These are phyloP conservation scores for Macropus fuliginosus DNA, from an alignment of 2,797 vertebrate species.

Conservation along the genomic window DNA sequence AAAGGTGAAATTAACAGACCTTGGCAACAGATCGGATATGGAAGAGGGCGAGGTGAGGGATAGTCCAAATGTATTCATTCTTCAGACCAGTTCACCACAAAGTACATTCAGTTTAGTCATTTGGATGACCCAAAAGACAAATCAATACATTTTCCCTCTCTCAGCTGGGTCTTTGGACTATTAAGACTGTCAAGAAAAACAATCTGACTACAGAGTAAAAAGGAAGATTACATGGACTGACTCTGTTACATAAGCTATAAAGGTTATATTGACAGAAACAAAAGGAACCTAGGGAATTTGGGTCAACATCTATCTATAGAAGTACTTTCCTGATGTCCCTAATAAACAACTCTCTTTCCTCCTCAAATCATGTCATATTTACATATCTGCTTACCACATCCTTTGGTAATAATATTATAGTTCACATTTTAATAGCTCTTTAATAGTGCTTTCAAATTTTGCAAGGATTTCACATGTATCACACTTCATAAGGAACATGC, in stretches of 20 bases:
- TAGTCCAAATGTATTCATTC: neutral
- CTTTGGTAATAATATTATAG: neutral
- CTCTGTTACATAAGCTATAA: slow-evolving; percentile 61
- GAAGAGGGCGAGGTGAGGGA: neutral
- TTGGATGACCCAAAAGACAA: slow-evolving; percentile 21
- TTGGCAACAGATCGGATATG: neutral
- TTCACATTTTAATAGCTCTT: neutral
- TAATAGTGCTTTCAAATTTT: neutral
- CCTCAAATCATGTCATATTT: neutral
- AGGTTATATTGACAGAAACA: slow-evolving; percentile 49
- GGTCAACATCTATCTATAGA: neutral
- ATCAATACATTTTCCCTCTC: neutral
- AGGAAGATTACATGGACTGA: slow-evolving; percentile 9
- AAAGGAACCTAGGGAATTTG: slow-evolving; percentile 26
- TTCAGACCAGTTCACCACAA: neutral
- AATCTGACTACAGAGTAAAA: neutral
- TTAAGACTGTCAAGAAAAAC: neutral
- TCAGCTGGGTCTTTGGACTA: neutral
- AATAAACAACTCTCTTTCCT: neutral
- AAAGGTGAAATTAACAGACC: neutral
- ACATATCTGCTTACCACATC: neutral
- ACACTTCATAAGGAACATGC: neutral
- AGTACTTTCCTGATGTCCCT: neutral
- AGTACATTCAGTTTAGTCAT: neutral
- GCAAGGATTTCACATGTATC: neutral